Evolutionary conservation across 1,140 invertebrate genomes (phyloP).

Genomic region (Babylonia areolata): DNA sequence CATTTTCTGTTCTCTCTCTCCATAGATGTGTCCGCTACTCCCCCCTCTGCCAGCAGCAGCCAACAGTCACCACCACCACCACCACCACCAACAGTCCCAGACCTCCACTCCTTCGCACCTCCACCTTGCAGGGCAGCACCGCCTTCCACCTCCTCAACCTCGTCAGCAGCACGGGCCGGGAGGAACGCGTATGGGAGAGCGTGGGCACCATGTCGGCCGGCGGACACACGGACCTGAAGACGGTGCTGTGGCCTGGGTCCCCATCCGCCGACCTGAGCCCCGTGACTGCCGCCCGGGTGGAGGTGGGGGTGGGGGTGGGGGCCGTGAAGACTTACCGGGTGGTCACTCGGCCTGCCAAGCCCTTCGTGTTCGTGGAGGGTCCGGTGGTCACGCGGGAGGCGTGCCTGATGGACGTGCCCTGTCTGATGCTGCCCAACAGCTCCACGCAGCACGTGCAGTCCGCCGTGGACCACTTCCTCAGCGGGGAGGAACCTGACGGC

Average conservation of each 20-base stretch:
- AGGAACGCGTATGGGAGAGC: constrained; percentile 76
- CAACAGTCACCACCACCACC: background rate
- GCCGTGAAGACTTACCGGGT: constrained; percentile 85
- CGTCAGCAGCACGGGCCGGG: constrained; percentile 70
- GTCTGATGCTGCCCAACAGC: constrained; percentile 77
- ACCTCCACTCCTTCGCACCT: background rate
- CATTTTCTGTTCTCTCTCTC: background rate
- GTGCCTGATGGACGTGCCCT: constrained; percentile 81
- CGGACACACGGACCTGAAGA: constrained; percentile 79
- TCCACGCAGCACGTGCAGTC: background rate
- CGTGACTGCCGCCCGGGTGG: constrained; percentile 57
- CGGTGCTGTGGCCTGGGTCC: constrained; percentile 91
- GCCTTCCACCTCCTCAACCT: constrained; percentile 83
- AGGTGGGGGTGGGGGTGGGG: too few species aligned
- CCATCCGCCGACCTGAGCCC: too few species aligned
- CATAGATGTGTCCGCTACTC: constrained; percentile 36
- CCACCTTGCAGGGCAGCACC: constrained; percentile 46
- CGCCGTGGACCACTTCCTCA: constrained; percentile 53
- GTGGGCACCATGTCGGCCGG: constrained; percentile 82
- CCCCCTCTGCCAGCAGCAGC: background rate
- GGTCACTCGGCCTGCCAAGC: constrained; percentile 82
- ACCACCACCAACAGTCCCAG: background rate
- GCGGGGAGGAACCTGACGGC: constrained; percentile 23
- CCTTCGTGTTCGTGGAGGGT: constrained; percentile 66
- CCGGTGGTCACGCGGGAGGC: constrained; percentile 44